Conservation (phyloP, 2,888 invertebrate genomes). For the Odontothrips loti region DNA sequence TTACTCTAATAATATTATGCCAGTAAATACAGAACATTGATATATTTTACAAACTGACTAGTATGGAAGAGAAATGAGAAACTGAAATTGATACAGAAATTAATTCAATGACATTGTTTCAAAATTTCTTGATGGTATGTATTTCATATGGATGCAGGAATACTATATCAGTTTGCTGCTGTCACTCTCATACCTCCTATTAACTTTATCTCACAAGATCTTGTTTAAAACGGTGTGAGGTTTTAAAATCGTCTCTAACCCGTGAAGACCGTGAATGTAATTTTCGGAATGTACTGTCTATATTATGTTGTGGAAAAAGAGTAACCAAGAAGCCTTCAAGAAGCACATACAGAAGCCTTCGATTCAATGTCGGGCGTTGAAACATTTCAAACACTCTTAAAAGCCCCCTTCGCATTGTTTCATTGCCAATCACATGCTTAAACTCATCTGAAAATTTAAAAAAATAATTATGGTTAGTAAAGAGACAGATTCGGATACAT, state of each 20-base stretch:
- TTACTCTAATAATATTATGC: neutral
- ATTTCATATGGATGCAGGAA: no score
- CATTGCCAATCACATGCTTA: conserved; percentile 82
- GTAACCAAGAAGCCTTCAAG: conserved; percentile 75
- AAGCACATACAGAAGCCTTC: conserved; percentile 74
- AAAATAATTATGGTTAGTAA: neutral
- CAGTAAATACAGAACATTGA: neutral
- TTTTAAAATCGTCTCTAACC: conserved; percentile 28
- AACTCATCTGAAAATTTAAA: conserved; percentile 66
- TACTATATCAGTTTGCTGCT: no score
- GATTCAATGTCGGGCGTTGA: conserved; percentile 80
- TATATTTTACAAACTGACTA: neutral
- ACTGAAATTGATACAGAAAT: neutral
- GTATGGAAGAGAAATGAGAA: neutral
- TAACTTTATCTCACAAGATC: neutral
- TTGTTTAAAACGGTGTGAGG: neutral
- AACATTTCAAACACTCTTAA: conserved; percentile 81
- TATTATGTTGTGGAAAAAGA: conserved; percentile 74
- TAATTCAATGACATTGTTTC: neutral
- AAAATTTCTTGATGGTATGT: no score
- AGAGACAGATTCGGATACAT: conserved; percentile 11
- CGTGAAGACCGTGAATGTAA: conserved; percentile 54
- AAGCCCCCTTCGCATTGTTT: conserved; percentile 77
- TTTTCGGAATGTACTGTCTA: conserved; percentile 65
- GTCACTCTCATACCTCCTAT: no score